Base-by-base conservation (phyloP, 2,113 vertebrate genomes). In the Proterorhinus semilunaris region DNA sequence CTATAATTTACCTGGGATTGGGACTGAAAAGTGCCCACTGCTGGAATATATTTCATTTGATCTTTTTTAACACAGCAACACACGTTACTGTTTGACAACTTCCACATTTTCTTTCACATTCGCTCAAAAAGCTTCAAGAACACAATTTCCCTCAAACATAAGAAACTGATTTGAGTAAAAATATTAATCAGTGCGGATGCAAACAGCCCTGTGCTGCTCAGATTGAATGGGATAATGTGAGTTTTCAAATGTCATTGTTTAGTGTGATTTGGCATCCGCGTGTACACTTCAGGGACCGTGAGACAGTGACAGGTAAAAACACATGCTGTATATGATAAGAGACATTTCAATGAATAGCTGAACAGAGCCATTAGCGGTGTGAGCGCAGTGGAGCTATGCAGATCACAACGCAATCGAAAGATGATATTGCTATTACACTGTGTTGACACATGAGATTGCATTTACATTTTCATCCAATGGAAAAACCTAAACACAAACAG, bases 281-380 rank as follows among this genome's bases (percentile, higher is more conserved):
- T 21, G 47, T 57, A 15, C 27, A 45, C 72, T 65, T 77, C 63
- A 59, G 54, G 16, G 61, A 2, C 54, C 69, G 58, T 79, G 74
- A 71, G 71, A 78, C 62, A 53, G 54, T 88, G 88, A 87, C 90
- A 89, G 90, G 83, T 88, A 83, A 90, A 90, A 89, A 83, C 88
- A 89, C 83, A 88, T 57, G 74, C 82, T 85, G 70, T 83, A 83
- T 85, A 75, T 78, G 85, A 89, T 86, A 86, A 86, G 82, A 87
- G 87, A 90, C 84, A 84, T 88, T 91, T 91, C 89, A 80, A 90
- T 88, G 88, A 91, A 91, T 90, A 91, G 84, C 82, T 91, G 87
- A 91, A 80, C 86, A 89, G 88, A 73, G 76, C 80, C 80, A 90
- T 90, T 88, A 89, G 80, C 80, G 67, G 66, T 78, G 70, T 77